Percentiles rank a stretch among this genome's conserved stretches.
Evolutionary conservation across 2,888 invertebrate genomes (phyloP).

Genomic region (Campoletis raptor): DNA sequence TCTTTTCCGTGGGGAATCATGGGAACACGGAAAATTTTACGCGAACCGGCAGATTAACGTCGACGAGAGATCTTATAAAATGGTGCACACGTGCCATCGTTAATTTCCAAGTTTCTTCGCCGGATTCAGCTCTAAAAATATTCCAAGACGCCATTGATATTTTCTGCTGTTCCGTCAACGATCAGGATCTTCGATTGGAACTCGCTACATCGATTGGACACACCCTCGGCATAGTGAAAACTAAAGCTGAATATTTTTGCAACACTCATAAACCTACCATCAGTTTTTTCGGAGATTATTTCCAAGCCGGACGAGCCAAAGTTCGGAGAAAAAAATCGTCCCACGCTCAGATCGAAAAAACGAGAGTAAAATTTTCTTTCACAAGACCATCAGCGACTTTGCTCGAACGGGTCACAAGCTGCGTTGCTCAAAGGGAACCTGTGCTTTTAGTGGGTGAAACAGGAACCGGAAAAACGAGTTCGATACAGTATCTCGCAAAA

Average conservation of each 20-base stretch:
- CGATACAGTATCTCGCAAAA: constrained; percentile 95
- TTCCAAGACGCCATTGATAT: constrained; percentile 96
- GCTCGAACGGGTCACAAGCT: constrained; percentile 95
- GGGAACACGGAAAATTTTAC: constrained; percentile 82
- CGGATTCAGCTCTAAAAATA: constrained; percentile 89
- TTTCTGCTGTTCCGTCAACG: constrained; percentile 92
- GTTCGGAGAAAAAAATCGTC: constrained; percentile 75
- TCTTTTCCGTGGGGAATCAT: constrained; percentile 91
- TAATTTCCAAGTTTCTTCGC: constrained; percentile 91
- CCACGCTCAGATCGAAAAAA: constrained; percentile 82
- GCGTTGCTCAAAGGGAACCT: constrained; percentile 93
- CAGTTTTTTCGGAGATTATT: constrained; percentile 86
- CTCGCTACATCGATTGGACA: constrained; percentile 91
- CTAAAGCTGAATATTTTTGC: constrained; percentile 93
- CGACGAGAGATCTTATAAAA: constrained; percentile 96
- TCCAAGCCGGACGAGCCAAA: constrained; percentile 90
- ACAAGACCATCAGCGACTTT: constrained; percentile 93
- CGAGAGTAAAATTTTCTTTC: constrained; percentile 89
- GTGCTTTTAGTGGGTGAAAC: constrained; percentile 98
- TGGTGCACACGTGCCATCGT: constrained; percentile 93
- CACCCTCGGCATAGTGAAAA: constrained; percentile 92
- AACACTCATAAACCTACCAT: constrained; percentile 92
- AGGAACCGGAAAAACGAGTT: constrained; percentile 98
- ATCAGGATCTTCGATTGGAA: constrained; percentile 87
- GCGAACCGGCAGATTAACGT: constrained; percentile 89